These are phyloP conservation scores for Staurois parvus DNA, from an alignment of 2,797 vertebrate species.

Conservation along the genomic window DNA sequence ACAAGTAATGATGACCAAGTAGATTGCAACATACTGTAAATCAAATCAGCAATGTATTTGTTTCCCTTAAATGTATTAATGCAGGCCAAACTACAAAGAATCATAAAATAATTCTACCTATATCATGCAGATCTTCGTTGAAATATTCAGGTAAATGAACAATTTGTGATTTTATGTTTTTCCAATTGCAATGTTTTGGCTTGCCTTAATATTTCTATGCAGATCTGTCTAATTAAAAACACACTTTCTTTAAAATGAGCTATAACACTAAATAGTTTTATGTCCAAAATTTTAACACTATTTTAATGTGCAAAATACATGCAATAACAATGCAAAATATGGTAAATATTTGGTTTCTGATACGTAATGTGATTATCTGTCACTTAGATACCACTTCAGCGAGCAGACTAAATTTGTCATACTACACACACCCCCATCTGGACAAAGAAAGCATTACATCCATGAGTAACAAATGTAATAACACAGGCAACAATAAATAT, in stretches of 20 bases:
- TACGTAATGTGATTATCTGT: not conserved
- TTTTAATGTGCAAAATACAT: not conserved
- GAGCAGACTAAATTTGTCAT: conserved; percentile 41
- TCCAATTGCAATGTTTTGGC: no score
- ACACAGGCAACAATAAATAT: not conserved
- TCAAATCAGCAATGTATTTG: no score
- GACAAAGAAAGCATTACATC: conserved; percentile 41
- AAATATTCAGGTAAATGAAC: no score
- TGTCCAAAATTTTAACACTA: not conserved
- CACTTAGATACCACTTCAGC: conserved; percentile 5
- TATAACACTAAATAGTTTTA: not conserved
- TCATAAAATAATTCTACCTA: no score
- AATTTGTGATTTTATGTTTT: no score
- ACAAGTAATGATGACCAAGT: no score
- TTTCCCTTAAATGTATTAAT: no score
- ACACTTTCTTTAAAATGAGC: not conserved
- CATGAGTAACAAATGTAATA: not conserved
- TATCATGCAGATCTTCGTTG: no score
- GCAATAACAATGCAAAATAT: not conserved
- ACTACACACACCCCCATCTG: conserved; percentile 49
- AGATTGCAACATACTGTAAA: no score
- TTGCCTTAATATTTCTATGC: no score
- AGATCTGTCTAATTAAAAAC: no score
- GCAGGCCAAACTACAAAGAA: no score
- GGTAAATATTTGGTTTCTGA: conserved; percentile 6